Evolutionary conservation across 2,888 invertebrate species (phyloP), one percentile per base, ranked within the genome.

Genomic region (Barypeithes pellucidus): DNA sequence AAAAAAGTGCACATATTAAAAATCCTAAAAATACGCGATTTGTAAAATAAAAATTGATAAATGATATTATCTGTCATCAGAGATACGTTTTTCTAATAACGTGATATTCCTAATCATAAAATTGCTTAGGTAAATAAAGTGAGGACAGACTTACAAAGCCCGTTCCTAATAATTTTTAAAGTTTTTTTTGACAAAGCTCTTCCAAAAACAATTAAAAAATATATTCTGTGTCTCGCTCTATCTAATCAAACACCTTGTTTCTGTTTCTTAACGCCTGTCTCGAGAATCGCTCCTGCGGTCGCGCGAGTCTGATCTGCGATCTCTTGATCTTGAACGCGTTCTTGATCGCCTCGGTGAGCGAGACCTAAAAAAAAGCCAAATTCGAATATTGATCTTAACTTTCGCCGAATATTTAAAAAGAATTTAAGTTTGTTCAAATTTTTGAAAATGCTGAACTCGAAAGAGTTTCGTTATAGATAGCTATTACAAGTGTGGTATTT

Each of bases 221-320:
- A 1, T 29, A 7, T 29, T 24, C 24, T 24, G 3, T 9, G 29
- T 24, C 5, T 60, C 39, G 41, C 3, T 36, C 78, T 86, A n/a
- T n/a, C n/a, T n/a, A n/a, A n/a, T n/a, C n/a, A n/a, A n/a, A n/a
- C n/a, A n/a, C n/a, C n/a, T n/a, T n/a, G n/a, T n/a, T n/a, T n/a
- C n/a, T n/a, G n/a, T n/a, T n/a, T n/a, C n/a, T n/a, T n/a, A 89
- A 81, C 89, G 89, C 67, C 89, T 88, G 82, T 89, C 89, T 78
- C 89, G 86, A 22, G 89, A 89, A 80, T 89, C 89, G 63, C 89
- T 89, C 78, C 89, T 87, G 83, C 89, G 62, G 24, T 73, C 89
- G 77, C 89, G 86, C 78, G 89, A 86, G 81, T 89, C 89, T 74
- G 69, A 70, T 24, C 69, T 60, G 11, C 73, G 73, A 24, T 75